Conservation (phyloP, 2,113 vertebrate species). For the Parus major region DNA sequence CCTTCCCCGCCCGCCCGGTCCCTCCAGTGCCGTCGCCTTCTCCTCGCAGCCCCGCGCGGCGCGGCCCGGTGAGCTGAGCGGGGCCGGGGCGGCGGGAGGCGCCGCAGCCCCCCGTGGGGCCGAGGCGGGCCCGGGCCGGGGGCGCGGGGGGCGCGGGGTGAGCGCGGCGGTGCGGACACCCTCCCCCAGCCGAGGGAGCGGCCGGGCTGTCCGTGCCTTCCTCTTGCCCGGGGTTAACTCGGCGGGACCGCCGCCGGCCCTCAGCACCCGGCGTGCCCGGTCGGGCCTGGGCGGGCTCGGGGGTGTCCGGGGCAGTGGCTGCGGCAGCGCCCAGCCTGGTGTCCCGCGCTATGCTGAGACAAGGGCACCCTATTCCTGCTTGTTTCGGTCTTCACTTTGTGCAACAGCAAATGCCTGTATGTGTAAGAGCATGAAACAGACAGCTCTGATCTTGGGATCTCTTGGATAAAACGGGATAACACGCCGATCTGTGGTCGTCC, state of each 20-base stretch:
- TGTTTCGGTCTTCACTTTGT: neutral
- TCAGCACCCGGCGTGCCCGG: neutral
- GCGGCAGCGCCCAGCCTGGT: neutral
- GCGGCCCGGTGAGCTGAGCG: neutral
- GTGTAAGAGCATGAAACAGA: rapidly evolving
- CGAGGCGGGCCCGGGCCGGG: neutral
- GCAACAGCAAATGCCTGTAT: rapidly evolving
- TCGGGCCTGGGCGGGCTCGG: neutral
- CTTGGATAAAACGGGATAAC: rapidly evolving
- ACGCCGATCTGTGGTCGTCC: rapidly evolving
- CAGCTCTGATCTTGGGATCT: neutral
- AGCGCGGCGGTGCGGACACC: neutral
- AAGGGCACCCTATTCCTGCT: rapidly evolving
- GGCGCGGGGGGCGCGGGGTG: neutral
- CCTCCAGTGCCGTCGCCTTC: neutral
- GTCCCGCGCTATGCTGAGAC: rapidly evolving
- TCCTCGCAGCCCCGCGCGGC: neutral
- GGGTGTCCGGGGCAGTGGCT: too few species aligned
- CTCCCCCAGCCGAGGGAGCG: neutral
- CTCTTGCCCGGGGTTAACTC: neutral
- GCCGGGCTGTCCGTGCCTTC: neutral
- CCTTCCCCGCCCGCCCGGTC: neutral
- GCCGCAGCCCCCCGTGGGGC: neutral
- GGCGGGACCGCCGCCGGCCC: neutral
- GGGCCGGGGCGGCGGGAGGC: neutral